A percentile compares a stretch with the other conserved stretches of the same genome.
phyloP scores from a whole-genome alignment of 92 coral and sea anemone genomes.

The Epizoanthus scotinus region DNA sequence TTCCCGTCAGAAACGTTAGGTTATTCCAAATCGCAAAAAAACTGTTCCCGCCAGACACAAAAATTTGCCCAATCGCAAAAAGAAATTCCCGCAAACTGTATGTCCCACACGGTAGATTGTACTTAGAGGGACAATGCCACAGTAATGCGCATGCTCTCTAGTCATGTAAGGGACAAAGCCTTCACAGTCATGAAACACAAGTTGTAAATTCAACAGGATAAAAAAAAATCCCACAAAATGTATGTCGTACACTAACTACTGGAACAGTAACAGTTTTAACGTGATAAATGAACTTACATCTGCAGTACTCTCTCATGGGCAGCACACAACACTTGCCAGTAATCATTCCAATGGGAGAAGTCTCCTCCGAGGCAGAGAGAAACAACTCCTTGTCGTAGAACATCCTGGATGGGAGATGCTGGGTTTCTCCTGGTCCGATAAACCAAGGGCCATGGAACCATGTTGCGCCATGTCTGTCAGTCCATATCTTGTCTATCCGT shows the following conservation, averaged over 20 bases:
- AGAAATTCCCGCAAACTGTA: too few species aligned
- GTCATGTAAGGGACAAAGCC: too few species aligned
- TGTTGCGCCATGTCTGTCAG: slow-evolving; percentile 76
- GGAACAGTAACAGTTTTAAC: neutral
- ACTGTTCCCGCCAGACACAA: too few species aligned
- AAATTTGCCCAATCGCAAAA: too few species aligned
- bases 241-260: neutral
- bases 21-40: too few species aligned
- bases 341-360: slow-evolving; percentile 61
- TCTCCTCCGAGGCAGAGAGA: slow-evolving; percentile 86
- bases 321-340: slow-evolving; percentile 93
- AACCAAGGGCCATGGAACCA: slow-evolving; percentile 96
- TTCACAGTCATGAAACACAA: too few species aligned
- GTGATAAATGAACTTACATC: slow-evolving; percentile 68
- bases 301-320: slow-evolving; percentile 87
- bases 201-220: too few species aligned
- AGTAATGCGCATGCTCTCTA: too few species aligned
- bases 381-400: slow-evolving; percentile 95
- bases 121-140: too few species aligned
- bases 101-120: too few species aligned
- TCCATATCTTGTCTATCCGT: slow-evolving; percentile 93
- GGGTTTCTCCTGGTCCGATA: slow-evolving; percentile 89
- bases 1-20: too few species aligned
- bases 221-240: too few species aligned
- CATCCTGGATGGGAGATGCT: slow-evolving; percentile 94